Conservation (phyloP, 2,797 vertebrate genomes). For the Ataeniobius toweri region DNA sequence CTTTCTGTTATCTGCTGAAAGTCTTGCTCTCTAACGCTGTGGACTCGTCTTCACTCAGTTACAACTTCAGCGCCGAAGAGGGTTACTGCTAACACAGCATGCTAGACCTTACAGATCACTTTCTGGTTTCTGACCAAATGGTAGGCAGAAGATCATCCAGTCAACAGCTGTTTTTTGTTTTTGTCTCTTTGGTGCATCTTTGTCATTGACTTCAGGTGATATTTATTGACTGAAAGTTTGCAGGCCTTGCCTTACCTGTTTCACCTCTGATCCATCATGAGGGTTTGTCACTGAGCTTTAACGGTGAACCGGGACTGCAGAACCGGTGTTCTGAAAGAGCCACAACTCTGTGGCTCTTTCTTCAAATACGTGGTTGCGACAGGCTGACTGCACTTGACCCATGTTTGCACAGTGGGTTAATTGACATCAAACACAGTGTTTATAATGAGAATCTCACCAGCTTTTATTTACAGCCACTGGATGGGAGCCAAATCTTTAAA, state of each 20-base stretch:
- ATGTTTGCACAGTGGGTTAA: not conserved
- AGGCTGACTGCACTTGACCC: not conserved
- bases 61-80: too few relatives aligned
- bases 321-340: too few relatives aligned
- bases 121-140: too few relatives aligned
- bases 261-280: too few relatives aligned
- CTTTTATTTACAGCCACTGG: conserved; percentile 1
- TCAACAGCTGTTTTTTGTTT: not conserved
- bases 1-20: not conserved
- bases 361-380: not conserved
- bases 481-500: not conserved
- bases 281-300: not conserved
- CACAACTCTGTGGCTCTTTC: not conserved
- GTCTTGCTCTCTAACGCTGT: not conserved
- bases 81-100: too few relatives aligned
- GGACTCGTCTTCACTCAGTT: too few relatives aligned
- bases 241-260: not conserved
- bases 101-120: too few relatives aligned
- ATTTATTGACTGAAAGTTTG: not conserved
- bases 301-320: not conserved
- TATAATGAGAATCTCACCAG: not conserved
- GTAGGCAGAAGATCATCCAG: too few relatives aligned
- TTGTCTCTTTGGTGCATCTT: not conserved
- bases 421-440: conserved; percentile 7
- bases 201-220: not conserved